A percentile compares a stretch with the other conserved stretches of the same genome.
phyloP scores from a whole-genome alignment of 2,113 vertebrate species.

The Climacteris rufus region DNA sequence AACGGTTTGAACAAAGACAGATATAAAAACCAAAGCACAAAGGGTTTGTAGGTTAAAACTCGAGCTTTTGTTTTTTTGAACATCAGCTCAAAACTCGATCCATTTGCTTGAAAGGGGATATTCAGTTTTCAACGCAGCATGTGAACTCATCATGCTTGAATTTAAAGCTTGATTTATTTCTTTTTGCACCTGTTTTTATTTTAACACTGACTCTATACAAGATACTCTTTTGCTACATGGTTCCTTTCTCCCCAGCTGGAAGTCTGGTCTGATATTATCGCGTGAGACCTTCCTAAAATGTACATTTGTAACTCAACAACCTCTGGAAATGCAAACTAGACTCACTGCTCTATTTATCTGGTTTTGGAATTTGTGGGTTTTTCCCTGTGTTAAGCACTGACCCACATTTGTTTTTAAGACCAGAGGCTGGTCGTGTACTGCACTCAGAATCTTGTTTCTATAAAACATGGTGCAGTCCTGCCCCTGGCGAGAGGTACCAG shows the following conservation, averaged over 20 bases:
- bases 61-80: not conserved
- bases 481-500: not conserved
- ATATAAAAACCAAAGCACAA: not conserved
- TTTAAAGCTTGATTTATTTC: conserved; percentile 36
- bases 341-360: not conserved
- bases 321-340: not conserved
- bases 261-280: not conserved
- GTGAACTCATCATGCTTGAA: conserved; percentile 43
- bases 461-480: not conserved
- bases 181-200: conserved; percentile 52
- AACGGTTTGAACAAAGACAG: not conserved
- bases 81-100: not conserved
- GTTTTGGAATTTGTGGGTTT: not conserved
- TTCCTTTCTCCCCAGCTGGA: conserved; percentile 14
- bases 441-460: not conserved
- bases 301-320: not conserved
- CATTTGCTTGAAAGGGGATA: conserved; percentile 15
- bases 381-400: not conserved
- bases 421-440: not conserved
- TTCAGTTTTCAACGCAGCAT: conserved; percentile 32
- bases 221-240: not conserved
- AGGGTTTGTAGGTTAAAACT: not conserved
- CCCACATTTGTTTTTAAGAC: not conserved
- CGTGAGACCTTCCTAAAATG: not conserved
- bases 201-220: not conserved